Conservation (phyloP, 2,797 vertebrate genomes). For the Tokudaia muenninki region DNA sequence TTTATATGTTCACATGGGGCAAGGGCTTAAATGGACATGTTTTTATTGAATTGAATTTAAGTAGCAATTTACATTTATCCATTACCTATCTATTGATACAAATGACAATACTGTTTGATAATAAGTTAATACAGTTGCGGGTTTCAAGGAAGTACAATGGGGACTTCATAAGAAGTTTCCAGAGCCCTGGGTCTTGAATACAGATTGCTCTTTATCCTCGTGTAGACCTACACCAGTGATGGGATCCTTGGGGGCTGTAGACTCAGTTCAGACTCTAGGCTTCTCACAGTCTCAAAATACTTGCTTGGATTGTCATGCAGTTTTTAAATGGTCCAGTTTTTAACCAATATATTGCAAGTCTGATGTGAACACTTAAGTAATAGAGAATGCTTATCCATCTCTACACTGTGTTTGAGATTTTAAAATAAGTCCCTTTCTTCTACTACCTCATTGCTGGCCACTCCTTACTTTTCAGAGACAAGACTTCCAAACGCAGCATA, state of each 20-base stretch:
- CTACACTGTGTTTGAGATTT: slow-evolving; percentile 30
- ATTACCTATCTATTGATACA: background rate
- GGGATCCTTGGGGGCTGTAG: background rate
- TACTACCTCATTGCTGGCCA: background rate
- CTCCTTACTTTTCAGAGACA: slow-evolving; percentile 15
- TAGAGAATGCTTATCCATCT: background rate
- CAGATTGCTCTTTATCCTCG: background rate
- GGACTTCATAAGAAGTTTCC: background rate
- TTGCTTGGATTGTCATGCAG: slow-evolving; percentile 5
- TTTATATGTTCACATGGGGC: background rate
- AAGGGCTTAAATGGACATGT: background rate
- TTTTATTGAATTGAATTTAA: slow-evolving; percentile 33
- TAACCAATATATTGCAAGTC: slow-evolving; percentile 29
- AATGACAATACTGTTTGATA: slow-evolving; percentile 26
- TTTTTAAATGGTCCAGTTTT: slow-evolving; percentile 39
- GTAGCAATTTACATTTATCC: slow-evolving; percentile 36
- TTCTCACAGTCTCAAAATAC: slow-evolving; percentile 34
- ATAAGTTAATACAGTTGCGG: background rate
- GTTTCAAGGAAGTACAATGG: slow-evolving; percentile 45
- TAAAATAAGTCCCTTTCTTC: slow-evolving; percentile 28
- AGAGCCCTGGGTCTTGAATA: slow-evolving; percentile 34
- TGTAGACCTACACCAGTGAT: background rate
- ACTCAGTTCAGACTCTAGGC: background rate
- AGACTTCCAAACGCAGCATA: slow-evolving; percentile 50
- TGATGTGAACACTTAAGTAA: background rate